These are phyloP conservation scores for Phenganax stokvisi DNA, from an alignment of 92 coral and sea anemone genomes.

Conservation along the genomic window DNA sequence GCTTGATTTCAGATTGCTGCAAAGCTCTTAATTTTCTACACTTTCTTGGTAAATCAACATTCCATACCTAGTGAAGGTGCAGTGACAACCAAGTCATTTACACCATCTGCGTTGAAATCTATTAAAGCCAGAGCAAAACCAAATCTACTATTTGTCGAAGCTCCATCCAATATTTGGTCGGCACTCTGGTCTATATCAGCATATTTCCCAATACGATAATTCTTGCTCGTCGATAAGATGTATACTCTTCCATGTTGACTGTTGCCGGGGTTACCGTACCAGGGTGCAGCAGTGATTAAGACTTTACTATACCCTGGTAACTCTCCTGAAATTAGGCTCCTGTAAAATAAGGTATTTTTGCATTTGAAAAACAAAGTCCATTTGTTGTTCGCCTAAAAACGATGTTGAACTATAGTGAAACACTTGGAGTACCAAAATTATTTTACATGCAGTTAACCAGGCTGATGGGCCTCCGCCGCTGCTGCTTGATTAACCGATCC, in stretches of 20 bases:
- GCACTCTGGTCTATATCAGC: conserved; percentile 67
- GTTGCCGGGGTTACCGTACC: conserved; percentile 72
- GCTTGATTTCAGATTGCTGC: too few species aligned
- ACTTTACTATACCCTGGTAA: conserved; percentile 51
- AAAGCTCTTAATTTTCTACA: too few species aligned
- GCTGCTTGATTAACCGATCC: too few species aligned
- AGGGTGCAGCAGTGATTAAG: conserved; percentile 81
- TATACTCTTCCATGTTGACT: conserved; percentile 89
- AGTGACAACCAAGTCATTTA: conserved; percentile 87
- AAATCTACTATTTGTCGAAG: conserved; percentile 67
- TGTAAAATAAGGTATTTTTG: background rate
- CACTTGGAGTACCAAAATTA: too few species aligned
- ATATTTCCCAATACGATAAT: conserved; percentile 44
- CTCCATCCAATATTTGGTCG: conserved; percentile 62
- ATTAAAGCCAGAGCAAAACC: conserved; percentile 76
- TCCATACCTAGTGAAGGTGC: conserved; percentile 83
- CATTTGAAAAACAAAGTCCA: background rate
- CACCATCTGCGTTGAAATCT: conserved; percentile 79
- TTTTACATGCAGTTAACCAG: too few species aligned
- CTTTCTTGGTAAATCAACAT: too few species aligned
- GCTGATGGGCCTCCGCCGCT: too few species aligned
- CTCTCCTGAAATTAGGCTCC: conserved; percentile 70
- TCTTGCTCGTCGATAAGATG: conserved; percentile 48
- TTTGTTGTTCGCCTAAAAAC: background rate
- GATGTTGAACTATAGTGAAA: background rate